Conservation (phyloP, 2,797 vertebrate genomes). For the Gymnoscopelus braueri region DNA sequence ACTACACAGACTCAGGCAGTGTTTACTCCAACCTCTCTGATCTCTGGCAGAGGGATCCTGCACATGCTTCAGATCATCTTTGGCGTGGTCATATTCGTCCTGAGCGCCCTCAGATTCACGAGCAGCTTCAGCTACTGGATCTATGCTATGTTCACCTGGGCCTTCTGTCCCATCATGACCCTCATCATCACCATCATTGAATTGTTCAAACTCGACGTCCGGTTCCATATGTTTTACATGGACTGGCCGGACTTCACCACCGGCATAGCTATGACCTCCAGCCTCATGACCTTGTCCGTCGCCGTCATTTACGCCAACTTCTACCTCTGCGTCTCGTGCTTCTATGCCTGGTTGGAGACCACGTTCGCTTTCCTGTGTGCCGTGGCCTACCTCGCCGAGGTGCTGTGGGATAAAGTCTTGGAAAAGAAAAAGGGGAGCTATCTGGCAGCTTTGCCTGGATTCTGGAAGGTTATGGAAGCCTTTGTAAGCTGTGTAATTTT, state of each 20-base stretch:
- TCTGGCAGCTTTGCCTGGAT: constrained; percentile 82
- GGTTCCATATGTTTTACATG: constrained; percentile 60
- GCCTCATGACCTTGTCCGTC: constrained; percentile 82
- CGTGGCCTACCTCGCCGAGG: constrained; percentile 61
- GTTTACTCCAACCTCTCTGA: constrained; percentile 57
- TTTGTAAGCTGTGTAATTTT: constrained; percentile 87
- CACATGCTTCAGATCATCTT: constrained; percentile 69
- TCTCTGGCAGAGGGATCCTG: constrained; percentile 52
- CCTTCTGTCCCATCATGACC: constrained; percentile 81
- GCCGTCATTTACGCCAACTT: constrained; percentile 81
- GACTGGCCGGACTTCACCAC: constrained; percentile 82
- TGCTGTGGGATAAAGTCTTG: constrained; percentile 73
- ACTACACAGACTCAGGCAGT: constrained; percentile 46
- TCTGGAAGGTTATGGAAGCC: constrained; percentile 85
- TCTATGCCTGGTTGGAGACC: constrained; percentile 73
- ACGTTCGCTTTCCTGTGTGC: constrained; percentile 75
- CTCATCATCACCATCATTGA: constrained; percentile 83
- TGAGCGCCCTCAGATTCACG: constrained; percentile 54
- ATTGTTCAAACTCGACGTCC: constrained; percentile 70
- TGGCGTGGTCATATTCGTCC: constrained; percentile 61
- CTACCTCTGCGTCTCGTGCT: constrained; percentile 57
- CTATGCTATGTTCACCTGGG: constrained; percentile 88
- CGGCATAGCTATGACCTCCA: constrained; percentile 84
- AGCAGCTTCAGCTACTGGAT: constrained; percentile 70
- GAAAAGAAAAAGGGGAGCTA: constrained; percentile 76